A percentile compares a stretch with the other conserved stretches of the same genome.
These are phyloP conservation scores for Drosophila neotestacea DNA, from an alignment of 2,888 invertebrate species.

Conservation along the genomic window DNA sequence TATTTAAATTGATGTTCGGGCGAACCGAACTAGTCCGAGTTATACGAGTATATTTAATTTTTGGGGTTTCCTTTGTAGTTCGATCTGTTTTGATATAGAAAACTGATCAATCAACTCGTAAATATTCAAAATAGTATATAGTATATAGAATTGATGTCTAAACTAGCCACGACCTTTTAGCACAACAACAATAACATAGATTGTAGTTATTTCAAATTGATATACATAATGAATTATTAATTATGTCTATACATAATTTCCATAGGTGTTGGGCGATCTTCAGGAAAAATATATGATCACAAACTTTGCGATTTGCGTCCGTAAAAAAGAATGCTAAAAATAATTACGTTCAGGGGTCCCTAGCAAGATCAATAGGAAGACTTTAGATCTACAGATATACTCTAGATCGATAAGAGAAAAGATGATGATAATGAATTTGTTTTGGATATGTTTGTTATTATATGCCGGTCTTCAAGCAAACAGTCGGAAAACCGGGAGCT, in stretches of 20 bases:
- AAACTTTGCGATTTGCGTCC: conserved; percentile 41
- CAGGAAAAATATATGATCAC: conserved; percentile 30
- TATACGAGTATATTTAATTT: conserved; percentile 19
- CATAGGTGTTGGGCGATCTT: conserved; percentile 42
- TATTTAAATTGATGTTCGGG: conserved; percentile 41
- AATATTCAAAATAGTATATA: conserved; percentile 40
- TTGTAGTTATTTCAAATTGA: conserved; percentile 47
- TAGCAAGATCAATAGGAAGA: conserved; percentile 21
- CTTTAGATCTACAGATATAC: conserved; percentile 17
- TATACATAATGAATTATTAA: conserved; percentile 22
- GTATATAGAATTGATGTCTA: conserved; percentile 53
- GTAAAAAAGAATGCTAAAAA: conserved; percentile 18
- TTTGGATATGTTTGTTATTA: not conserved
- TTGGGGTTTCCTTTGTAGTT: conserved; percentile 31
- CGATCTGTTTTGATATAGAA: conserved; percentile 17
- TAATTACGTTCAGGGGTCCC: conserved; percentile 32
- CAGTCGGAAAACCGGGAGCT: not conserved
- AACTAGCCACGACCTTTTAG: conserved; percentile 53
- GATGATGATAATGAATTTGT: conserved; percentile 2
- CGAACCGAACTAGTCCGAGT: conserved; percentile 48
- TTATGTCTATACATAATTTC: conserved; percentile 17
- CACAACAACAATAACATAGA: conserved; percentile 54
- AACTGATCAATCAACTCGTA: conserved; percentile 18
- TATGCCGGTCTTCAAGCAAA: no score
- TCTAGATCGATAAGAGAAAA: conserved; percentile 18